These are phyloP conservation scores for Chascanopsetta lugubris DNA, from an alignment of 2,113 vertebrate species.

Conservation along the genomic window DNA sequence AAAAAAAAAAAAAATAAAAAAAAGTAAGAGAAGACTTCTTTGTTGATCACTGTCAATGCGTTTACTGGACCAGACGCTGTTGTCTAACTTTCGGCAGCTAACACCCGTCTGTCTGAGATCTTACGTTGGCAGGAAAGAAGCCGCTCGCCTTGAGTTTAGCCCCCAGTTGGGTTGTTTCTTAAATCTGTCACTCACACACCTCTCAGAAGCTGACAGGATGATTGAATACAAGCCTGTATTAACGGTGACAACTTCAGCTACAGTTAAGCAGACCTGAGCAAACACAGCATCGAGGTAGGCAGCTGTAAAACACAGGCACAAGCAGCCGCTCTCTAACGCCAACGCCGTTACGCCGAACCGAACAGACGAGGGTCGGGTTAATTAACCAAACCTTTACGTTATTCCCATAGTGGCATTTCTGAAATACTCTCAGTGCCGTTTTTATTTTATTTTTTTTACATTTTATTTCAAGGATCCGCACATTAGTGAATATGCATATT, in stretches of 20 bases:
- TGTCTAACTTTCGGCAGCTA: conserved; percentile 74
- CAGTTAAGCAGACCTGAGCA: conserved; percentile 74
- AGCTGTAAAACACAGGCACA: conserved; percentile 46
- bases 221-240: conserved; percentile 81
- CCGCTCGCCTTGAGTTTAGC: conserved; percentile 76
- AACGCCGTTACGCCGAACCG: conserved; percentile 14
- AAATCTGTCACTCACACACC: conserved; percentile 78
- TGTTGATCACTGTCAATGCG: conserved; percentile 83
- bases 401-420: conserved; percentile 44
- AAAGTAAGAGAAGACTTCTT: conserved; percentile 78
- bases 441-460: no score
- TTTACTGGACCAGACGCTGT: conserved; percentile 80
- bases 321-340: conserved; percentile 13
- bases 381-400: conserved; percentile 23
- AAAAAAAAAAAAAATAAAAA: conserved; percentile 55
- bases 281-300: conserved; percentile 52
- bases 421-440: conserved; percentile 6
- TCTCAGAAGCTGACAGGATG: conserved; percentile 80
- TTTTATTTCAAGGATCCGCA: conserved; percentile 52
- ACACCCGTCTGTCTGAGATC: conserved; percentile 71
- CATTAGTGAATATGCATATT: conserved; percentile 69
- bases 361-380: conserved; percentile 36
- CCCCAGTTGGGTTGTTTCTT: conserved; percentile 74
- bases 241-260: conserved; percentile 78
- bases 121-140: conserved; percentile 69